These are phyloP conservation scores for Naso thynnoides DNA, from an alignment of 2,797 vertebrate genomes.

Conservation along the genomic window DNA sequence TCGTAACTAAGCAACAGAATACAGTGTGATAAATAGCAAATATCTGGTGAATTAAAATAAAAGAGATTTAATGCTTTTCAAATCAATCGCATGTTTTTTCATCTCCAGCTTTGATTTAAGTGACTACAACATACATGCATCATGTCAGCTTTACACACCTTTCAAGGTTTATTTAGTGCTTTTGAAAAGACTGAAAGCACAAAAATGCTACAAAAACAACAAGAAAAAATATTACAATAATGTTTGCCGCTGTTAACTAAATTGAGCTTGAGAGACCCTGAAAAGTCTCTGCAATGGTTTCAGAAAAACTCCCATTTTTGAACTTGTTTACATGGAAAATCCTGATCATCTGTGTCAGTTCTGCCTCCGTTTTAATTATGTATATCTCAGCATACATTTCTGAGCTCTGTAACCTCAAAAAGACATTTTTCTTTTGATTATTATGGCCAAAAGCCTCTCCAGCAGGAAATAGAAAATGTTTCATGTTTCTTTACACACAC, in stretches of 20 bases:
- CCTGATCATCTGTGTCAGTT: not conserved
- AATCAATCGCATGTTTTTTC: not conserved
- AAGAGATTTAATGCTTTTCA: not conserved
- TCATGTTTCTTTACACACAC: not conserved
- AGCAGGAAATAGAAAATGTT: not conserved
- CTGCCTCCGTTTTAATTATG: not conserved
- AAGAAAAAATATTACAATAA: too few species aligned
- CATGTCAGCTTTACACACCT: not conserved
- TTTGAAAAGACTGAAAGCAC: too few species aligned
- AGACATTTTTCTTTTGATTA: not conserved
- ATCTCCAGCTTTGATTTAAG: not conserved
- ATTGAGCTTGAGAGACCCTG: not conserved
- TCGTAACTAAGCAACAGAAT: not conserved
- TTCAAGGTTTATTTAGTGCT: too few species aligned
- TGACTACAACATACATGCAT: not conserved
- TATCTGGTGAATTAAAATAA: not conserved
- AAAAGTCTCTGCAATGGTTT: not conserved
- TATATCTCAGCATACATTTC: not conserved
- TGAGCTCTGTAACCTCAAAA: not conserved
- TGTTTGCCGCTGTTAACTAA: not conserved
- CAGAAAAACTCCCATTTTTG: too few species aligned
- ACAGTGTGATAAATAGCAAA: too few species aligned
- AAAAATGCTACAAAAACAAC: not conserved
- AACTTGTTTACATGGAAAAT: too few species aligned
- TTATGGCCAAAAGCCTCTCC: not conserved